Conservation (phyloP, 2,888 invertebrate species). For the Caenorhabditis imperialis region DNA sequence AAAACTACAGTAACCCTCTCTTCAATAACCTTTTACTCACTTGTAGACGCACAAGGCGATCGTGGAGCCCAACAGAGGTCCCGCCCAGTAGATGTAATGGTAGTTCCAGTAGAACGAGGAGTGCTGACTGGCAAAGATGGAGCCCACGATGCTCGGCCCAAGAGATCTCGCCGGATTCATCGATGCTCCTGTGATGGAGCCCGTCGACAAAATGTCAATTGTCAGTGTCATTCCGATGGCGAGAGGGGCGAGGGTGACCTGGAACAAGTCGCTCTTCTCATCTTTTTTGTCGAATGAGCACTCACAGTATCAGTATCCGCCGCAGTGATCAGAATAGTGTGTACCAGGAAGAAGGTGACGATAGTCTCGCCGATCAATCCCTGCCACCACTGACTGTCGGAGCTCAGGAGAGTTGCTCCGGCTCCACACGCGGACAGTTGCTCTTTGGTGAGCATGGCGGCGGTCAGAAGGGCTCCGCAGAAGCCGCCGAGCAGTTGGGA, state of each 20-base stretch:
- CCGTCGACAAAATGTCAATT: conserved; percentile 79
- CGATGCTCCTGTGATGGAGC: conserved; percentile 78
- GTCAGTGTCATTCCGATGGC: conserved; percentile 79
- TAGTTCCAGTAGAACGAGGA: conserved; percentile 56
- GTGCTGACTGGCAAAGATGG: conserved; percentile 44
- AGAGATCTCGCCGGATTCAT: conserved; percentile 80
- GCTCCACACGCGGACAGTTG: conserved; percentile 43
- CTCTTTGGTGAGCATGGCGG: conserved; percentile 58
- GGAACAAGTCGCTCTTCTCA: not conserved
- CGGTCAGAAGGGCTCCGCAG: conserved; percentile 71
- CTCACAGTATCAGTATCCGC: conserved; percentile 73
- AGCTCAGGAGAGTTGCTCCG: conserved; percentile 61
- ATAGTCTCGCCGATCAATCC: conserved; percentile 74
- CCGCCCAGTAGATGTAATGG: conserved; percentile 79
- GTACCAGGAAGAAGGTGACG: conserved; percentile 78
- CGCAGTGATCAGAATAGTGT: conserved; percentile 78
- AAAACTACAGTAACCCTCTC: conserved; percentile 12
- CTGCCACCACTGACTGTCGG: conserved; percentile 62
- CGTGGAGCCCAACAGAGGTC: conserved; percentile 76
- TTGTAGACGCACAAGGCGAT: conserved; percentile 76
- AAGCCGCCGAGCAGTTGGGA: conserved; percentile 78
- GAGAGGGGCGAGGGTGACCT: conserved; percentile 77
- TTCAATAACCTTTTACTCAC: conserved; percentile 27
- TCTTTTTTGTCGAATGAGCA: not conserved
- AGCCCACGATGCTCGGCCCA: conserved; percentile 78